Conservation (phyloP, 2,113 vertebrate genomes). For the Dunckerocampus dactyliophorus region DNA sequence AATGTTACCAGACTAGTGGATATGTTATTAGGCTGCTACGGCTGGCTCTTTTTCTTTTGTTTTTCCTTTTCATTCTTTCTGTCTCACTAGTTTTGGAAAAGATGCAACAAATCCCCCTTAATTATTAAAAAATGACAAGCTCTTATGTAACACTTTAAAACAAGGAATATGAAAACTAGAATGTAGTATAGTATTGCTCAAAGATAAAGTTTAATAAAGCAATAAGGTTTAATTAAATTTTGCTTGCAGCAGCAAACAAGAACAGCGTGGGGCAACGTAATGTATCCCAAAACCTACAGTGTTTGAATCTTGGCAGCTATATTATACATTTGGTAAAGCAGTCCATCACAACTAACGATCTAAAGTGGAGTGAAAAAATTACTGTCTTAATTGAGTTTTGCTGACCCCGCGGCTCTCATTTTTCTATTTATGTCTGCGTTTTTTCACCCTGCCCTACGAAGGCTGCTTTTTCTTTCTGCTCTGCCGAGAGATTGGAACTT, state of each 20-base stretch:
- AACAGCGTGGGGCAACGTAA: too few relatives aligned
- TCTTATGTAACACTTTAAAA: neutral
- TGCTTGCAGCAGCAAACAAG: too few relatives aligned
- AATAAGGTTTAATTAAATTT: too few relatives aligned
- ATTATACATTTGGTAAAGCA: neutral
- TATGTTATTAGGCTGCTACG: slow-evolving; percentile 33
- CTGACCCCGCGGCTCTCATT: slow-evolving; percentile 31
- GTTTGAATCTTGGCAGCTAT: neutral
- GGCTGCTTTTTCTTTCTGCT: slow-evolving; percentile 43
- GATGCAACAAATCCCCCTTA: neutral
- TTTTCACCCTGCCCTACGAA: slow-evolving; percentile 20
- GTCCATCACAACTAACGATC: slow-evolving; percentile 11
- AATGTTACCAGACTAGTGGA: slow-evolving; percentile 18
- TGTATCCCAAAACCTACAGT: neutral
- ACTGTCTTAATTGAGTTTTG: slow-evolving; percentile 34
- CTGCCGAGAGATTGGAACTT: slow-evolving; percentile 46
- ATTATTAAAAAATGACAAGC: neutral
- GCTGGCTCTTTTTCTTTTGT: slow-evolving; percentile 19
- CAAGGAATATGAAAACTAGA: neutral
- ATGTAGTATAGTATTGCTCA: too few relatives aligned
- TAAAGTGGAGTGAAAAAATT: slow-evolving; percentile 16
- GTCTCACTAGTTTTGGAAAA: slow-evolving; percentile 15
- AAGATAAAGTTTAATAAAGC: neutral
- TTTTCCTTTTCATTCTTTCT: slow-evolving; percentile 27
- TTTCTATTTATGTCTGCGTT: slow-evolving; percentile 49